Base-by-base conservation (phyloP, 2,888 invertebrate species). In the Ramazzottius varieornatus region DNA sequence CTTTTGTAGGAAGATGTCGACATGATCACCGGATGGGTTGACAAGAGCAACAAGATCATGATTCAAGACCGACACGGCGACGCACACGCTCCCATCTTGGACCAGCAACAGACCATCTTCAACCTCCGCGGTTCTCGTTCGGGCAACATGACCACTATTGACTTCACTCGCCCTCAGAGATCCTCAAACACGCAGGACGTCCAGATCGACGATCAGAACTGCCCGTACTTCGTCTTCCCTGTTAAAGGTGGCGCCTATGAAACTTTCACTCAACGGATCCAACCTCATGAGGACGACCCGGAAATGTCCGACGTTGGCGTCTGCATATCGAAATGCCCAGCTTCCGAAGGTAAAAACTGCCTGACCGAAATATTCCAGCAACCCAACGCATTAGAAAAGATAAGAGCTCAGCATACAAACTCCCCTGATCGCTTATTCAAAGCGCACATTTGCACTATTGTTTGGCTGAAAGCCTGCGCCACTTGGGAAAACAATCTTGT, bases 21-120 rank as follows among this genome's bases (percentile, higher is more conserved):
- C 54, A 54, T 54, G 54, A 24, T 54, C 20, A 24, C 24, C 54
- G 54, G 54, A 24, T 54, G 54, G 54, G 54, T 54, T 8, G 54
- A 54, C 54, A 29, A 16, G n/a, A 29, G 4, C 54, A 16, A 54
- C n/a, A 13, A 29, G 29, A 29, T 54, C 54, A 54, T 54, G 4
- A 54, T 54, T 29, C 54, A 54, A 29, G 54, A 54, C 66, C 54
- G 54, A 8, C 54, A 54, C 29, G 54, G 54, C 13, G 29, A 29
- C 29, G 54, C 54, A 13, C 54, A 54, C 54, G 16, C 8, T 4
- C 54, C 54, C n/a, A 8, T n/a, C 4, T 24, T 29, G n/a, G 54
- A 54, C 54, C 13, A 54, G 29, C 54, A n/a, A 24, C 54, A 54
- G 29, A 54, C 54, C 54, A 13, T 54, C 20, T 4, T 24, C 54